Base-by-base conservation (phyloP, 2,797 vertebrate species). In the Nannoperca obscura region DNA sequence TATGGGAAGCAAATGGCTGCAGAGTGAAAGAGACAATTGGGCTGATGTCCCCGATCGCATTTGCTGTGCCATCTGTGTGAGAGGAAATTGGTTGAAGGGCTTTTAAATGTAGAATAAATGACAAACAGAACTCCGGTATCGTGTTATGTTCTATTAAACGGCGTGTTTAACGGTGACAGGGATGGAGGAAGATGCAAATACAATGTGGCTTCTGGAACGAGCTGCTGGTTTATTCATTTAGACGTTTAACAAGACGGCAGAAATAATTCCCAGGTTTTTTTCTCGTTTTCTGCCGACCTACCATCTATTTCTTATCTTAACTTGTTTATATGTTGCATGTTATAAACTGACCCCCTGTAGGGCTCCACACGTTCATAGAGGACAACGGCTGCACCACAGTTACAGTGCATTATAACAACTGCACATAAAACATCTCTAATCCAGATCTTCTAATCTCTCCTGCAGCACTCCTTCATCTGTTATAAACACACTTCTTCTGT, bases 61-160 rank as follows among this genome's bases (percentile, higher is more conserved):
- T 89, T 81, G 61, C 82, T 1, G 82, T 55, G 70, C 89, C 88
- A 87, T 92, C 91, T 92, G 89, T 88, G 86, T 72, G 74, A 73
- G 74, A 73, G 88, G 66, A 85, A 89, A 87, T 83, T 84, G 84
- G 76, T 84, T 86, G 63, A 84, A 83, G 82, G 74, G 87, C 83
- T 91, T 86, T 85, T 83, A 83, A 86, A 90, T 63, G 86, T 32
- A 24, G 77, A 83, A 72, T 88, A 82, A 91, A 91, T 80, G 66
- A 81, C 67, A 87, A 82, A 67, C 76, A 87, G 71, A 81, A 61
- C 54, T 76, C 46, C 32, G 24, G 32, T 40, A 59, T 72, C 1
- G 3, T 4, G 49, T 76, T 74, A 47, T 74, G 79, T 86, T 77
- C 64, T 68, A 68, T 70, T 81, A 84, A 86, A 81, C 59, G 42